Percentiles rank a stretch among this genome's conserved stretches.
Conservation (phyloP, 2,797 vertebrate genomes). For the Tragelaphus oryx region DNA sequence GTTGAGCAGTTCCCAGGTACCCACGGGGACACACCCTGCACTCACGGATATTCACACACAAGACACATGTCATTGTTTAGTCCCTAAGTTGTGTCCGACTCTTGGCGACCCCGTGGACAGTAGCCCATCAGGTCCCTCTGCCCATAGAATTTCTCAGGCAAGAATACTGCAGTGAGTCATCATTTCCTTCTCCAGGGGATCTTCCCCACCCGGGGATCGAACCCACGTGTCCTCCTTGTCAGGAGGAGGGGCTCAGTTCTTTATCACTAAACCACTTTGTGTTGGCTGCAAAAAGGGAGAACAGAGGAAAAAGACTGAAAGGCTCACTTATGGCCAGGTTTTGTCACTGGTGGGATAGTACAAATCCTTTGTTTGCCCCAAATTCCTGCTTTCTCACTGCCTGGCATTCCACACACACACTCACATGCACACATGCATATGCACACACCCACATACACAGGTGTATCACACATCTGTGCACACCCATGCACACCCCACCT, state of each 20-base stretch:
- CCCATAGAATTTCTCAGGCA: not conserved
- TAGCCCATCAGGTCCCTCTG: not conserved
- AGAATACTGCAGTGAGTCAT: not conserved
- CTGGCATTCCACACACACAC: not conserved
- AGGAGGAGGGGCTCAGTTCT: not conserved
- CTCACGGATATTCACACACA: accelerated
- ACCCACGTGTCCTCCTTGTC: not conserved
- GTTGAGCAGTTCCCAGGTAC: accelerated
- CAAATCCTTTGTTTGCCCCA: conserved; percentile 40
- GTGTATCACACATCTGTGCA: not conserved
- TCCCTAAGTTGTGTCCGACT: not conserved
- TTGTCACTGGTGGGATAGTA: not conserved
- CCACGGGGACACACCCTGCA: accelerated
- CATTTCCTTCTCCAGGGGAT: not conserved
- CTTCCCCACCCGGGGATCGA: not conserved
- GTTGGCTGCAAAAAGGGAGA: conserved; percentile 26
- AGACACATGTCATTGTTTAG: not conserved
- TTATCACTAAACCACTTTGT: not conserved
- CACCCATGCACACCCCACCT: not conserved
- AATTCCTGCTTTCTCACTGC: not conserved
- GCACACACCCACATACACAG: not conserved
- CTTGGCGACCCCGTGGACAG: not conserved
- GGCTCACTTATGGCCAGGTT: not conserved
- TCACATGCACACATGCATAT: not conserved
- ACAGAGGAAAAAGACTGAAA: conserved; percentile 37